Base-by-base conservation (phyloP, 2,797 vertebrate species). In the Hippocampus kuda region DNA sequence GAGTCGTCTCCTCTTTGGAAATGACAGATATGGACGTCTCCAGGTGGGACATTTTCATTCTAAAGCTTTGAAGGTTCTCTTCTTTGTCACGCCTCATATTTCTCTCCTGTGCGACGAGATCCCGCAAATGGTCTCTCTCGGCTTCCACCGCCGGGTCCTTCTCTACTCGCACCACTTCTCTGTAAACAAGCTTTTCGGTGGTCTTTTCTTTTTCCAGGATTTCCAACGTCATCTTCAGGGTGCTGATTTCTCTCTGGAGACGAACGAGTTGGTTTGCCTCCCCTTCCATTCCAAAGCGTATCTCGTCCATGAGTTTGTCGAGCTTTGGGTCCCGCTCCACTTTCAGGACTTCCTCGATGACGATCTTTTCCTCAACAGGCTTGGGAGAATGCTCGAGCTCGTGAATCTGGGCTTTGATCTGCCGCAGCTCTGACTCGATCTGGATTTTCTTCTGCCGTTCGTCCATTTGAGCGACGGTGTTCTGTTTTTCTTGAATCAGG, bases 271-370 rank as follows among this genome's bases (percentile, higher is more conserved):
- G 88, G 71, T 56, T 84, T 73, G 85, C 80, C 82, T 98, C 95
- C 0, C 65, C 87, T 66, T 95, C 93, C 72, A 96, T 79, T 10
- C 91, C 79, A 22, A 41, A 53, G 56, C 91, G 91, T 68, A 97
- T 73, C 16, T 77, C 79, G 11, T 81, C 90, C 0, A 90, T 88
- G 62, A 91, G 87, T 76, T 89, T 90, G 24, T 98, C 95, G 2
- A 99, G 85, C 20, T 90, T 81, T 0, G 94, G 92, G 79, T 98
- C 95, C 77, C 92, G 93, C 88, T 99, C 97, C 76, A 97, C 84
- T 88, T 95, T 94, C 27, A 98, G 89, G 60, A 98, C 91, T 84
- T 99, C 95, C 82, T 99, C 94, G 67, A 93, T 92, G 74, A 98
- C 85, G 67, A 99, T 95, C 79, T 91, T 96, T 81, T 98, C 95